Percentiles rank a stretch among this genome's conserved stretches.
Evolutionary conservation across 2,888 invertebrate species (phyloP).

Genomic region (Carcina quercana): DNA sequence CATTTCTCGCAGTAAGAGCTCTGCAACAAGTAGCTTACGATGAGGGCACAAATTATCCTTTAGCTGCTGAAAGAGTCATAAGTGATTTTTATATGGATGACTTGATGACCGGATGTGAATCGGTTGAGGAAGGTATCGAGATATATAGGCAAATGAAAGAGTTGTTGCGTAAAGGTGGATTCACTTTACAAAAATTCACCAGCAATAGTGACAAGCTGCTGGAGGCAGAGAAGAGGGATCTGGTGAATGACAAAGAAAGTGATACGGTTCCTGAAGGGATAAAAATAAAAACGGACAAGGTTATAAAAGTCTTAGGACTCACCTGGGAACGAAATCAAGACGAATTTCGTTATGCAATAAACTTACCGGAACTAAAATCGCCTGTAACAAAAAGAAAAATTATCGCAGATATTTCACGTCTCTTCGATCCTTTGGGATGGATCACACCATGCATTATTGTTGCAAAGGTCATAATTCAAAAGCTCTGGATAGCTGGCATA

Average conservation of each 20-base stretch:
- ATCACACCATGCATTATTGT: slow-evolving; percentile 14
- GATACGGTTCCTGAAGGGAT: slow-evolving; percentile 2
- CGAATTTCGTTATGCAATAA: slow-evolving; percentile 15
- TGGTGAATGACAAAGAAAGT: not conserved
- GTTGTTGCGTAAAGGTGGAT: slow-evolving; percentile 17
- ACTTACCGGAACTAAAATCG: slow-evolving; percentile 5
- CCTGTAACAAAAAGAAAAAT: slow-evolving; percentile 18
- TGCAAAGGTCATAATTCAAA: slow-evolving; percentile 18
- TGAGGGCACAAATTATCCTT: slow-evolving; percentile 12
- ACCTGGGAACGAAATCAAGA: slow-evolving; percentile 17
- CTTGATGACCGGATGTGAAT: slow-evolving; percentile 18
- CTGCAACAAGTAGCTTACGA: slow-evolving; percentile 13
- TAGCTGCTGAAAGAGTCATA: slow-evolving; percentile 7
- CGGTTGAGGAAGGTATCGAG: slow-evolving; percentile 13
- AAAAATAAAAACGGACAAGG: slow-evolving; percentile 15
- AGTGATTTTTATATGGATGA: slow-evolving; percentile 18
- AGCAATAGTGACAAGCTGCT: slow-evolving; percentile 12
- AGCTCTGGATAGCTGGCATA: slow-evolving; percentile 17
- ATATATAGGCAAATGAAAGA: slow-evolving; percentile 17
- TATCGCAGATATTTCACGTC: slow-evolving; percentile 13
- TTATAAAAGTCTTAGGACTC: slow-evolving; percentile 19
- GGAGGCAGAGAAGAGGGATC: slow-evolving; percentile 3
- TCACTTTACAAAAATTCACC: slow-evolving; percentile 17
- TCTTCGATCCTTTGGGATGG: slow-evolving; percentile 21
- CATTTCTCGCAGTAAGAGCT: slow-evolving; percentile 12